Evolutionary conservation across 2,888 invertebrate species (phyloP).

Genomic region (Thalpophila matura): DNA sequence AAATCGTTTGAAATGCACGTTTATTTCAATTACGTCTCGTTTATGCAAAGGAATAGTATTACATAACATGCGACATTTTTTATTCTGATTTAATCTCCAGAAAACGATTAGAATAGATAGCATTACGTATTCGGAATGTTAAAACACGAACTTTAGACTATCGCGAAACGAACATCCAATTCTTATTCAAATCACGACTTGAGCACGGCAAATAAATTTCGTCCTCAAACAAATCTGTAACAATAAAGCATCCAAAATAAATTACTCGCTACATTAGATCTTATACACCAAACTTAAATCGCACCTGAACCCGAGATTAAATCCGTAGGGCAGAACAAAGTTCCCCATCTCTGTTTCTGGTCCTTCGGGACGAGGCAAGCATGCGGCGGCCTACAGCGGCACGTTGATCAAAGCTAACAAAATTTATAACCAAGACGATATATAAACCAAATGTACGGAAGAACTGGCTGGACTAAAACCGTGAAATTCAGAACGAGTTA

Average conservation of each 20-base stretch:
- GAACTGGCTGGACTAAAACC: constrained; percentile 68
- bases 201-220: constrained; percentile 37
- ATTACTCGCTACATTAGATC: constrained; percentile 55
- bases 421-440: constrained; percentile 77
- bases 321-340: constrained; percentile 52
- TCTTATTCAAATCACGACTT: constrained; percentile 39
- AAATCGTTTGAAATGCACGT: constrained; percentile 33
- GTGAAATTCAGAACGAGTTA: constrained; percentile 67
- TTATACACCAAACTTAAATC: constrained; percentile 62
- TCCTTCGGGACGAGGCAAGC: constrained; percentile 50
- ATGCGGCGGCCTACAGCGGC: constrained; percentile 21
- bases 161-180: constrained; percentile 13
- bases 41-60: constrained; percentile 1
- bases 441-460: constrained; percentile 82
- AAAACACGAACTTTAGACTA: constrained; percentile 8
- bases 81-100: not conserved
- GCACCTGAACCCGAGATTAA: constrained; percentile 68
- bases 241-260: constrained; percentile 48
- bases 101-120: not conserved
- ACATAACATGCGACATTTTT: not conserved
- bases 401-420: constrained; percentile 72
- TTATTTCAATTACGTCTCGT: constrained; percentile 17
- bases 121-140: not conserved
- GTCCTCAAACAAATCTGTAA: constrained; percentile 36
- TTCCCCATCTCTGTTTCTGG: constrained; percentile 39